Evolutionary conservation across 2,888 invertebrate genomes (phyloP).

Genomic region (Trachelus tabidus): DNA sequence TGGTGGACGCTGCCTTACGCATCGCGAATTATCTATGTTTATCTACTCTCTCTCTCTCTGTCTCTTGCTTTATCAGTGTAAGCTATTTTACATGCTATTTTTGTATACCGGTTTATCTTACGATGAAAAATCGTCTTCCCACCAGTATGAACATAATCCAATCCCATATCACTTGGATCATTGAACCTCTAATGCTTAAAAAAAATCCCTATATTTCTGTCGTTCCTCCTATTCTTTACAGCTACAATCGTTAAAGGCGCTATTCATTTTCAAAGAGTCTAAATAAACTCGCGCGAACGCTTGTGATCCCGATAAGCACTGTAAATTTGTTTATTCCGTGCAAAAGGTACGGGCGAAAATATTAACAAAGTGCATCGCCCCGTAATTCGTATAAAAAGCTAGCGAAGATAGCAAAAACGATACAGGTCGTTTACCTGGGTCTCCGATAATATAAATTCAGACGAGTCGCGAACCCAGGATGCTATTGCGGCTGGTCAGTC

Average conservation of each 20-base stretch:
- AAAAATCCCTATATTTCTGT: not conserved
- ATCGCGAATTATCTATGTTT: not conserved
- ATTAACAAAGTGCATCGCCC: slow-evolving; percentile 34
- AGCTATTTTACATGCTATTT: not conserved
- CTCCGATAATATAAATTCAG: not conserved
- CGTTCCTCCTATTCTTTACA: not conserved
- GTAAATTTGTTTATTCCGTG: slow-evolving; percentile 47
- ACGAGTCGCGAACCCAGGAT: not conserved
- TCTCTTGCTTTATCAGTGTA: not conserved
- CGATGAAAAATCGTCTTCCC: not conserved
- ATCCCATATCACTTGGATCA: not conserved
- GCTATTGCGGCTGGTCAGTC: slow-evolving; percentile 28
- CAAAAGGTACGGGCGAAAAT: slow-evolving; percentile 29
- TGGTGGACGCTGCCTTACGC: not conserved
- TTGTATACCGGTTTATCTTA: not conserved
- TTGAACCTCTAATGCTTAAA: not conserved
- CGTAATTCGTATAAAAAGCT: slow-evolving; percentile 12
- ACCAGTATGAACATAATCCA: not conserved
- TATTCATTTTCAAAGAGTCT: not conserved
- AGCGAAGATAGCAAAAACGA: not conserved
- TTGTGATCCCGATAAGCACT: slow-evolving; percentile 47
- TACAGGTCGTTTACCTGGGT: slow-evolving; percentile 33
- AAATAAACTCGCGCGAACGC: not conserved
- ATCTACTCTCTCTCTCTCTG: not conserved
- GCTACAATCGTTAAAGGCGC: not conserved